phyloP scores from a whole-genome alignment of 1,140 invertebrate species.

The Papilio aristodemus region DNA sequence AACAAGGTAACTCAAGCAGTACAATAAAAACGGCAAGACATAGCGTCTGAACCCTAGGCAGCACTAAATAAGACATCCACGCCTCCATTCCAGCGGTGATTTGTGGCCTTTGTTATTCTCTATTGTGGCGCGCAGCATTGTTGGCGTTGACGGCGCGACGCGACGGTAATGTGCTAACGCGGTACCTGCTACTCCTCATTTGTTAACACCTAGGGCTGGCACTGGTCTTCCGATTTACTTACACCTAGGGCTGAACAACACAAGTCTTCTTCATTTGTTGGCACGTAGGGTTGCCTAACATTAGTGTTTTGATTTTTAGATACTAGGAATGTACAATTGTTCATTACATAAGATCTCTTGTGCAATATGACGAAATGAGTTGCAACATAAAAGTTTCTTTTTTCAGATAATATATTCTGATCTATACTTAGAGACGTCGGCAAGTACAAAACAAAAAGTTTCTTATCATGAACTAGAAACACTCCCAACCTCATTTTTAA shows the following conservation, averaged over 20 bases:
- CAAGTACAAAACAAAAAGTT: conserved; percentile 23
- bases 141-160: conserved; percentile 23
- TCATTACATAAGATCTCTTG: too few relatives aligned
- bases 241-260: background rate
- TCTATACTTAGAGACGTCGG: background rate
- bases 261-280: background rate
- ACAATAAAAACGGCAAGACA: conserved; percentile 17
- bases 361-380: background rate
- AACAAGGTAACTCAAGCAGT: conserved; percentile 27
- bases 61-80: conserved; percentile 32
- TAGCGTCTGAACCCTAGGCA: conserved; percentile 23
- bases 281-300: background rate
- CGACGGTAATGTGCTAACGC: conserved; percentile 28
- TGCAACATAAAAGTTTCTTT: conserved; percentile 3
- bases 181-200: conserved; percentile 22
- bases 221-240: background rate
- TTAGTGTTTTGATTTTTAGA: background rate
- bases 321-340: background rate
- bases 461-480: conserved; percentile 40
- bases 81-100: conserved; percentile 29
- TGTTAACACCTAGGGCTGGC: conserved; percentile 24
- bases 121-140: conserved; percentile 31
- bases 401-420: conserved; percentile 13
- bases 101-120: conserved; percentile 35
- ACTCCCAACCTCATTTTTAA: conserved; percentile 57